Conservation (phyloP, 2,888 invertebrate genomes). For the Bhutanitis thaidina region DNA sequence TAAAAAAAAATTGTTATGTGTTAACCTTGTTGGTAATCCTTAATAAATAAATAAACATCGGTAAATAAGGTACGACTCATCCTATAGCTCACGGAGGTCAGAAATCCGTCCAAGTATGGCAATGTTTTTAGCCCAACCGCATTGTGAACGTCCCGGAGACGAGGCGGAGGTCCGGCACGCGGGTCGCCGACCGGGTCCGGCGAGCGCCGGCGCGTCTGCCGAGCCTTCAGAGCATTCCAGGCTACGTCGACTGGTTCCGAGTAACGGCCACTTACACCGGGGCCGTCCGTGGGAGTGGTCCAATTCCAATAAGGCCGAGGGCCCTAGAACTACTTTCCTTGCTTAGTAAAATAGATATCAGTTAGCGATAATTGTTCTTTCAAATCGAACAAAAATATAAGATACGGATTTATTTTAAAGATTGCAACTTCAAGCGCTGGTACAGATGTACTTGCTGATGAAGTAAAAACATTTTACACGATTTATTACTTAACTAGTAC, state of each 20-base stretch:
- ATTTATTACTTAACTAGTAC: too few species aligned
- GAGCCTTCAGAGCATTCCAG: slow-evolving; percentile 28
- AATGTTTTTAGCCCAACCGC: slow-evolving; percentile 8
- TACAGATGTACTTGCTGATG: too few species aligned
- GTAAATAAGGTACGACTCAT: too few species aligned
- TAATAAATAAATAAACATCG: too few species aligned
- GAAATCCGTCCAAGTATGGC: neutral
- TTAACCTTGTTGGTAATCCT: too few species aligned
- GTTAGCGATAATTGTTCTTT: too few species aligned
- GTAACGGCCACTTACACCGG: slow-evolving; percentile 38
- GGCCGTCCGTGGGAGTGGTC: slow-evolving; percentile 25
- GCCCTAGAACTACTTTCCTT: neutral
- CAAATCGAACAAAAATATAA: too few species aligned
- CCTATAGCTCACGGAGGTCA: too few species aligned
- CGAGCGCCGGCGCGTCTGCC: slow-evolving; percentile 40
- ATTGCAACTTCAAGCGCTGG: too few species aligned
- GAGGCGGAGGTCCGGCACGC: slow-evolving; percentile 32
- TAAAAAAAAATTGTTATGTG: too few species aligned
- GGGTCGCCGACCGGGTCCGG: slow-evolving; percentile 42
- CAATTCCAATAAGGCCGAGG: slow-evolving; percentile 27
- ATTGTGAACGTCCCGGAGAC: neutral
- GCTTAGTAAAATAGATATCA: neutral
- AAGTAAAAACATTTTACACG: too few species aligned
- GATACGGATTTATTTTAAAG: too few species aligned
- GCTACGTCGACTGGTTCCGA: slow-evolving; percentile 43